Evolutionary conservation across 1,140 invertebrate species (phyloP).

Genomic region (Anthonomus grandis): DNA sequence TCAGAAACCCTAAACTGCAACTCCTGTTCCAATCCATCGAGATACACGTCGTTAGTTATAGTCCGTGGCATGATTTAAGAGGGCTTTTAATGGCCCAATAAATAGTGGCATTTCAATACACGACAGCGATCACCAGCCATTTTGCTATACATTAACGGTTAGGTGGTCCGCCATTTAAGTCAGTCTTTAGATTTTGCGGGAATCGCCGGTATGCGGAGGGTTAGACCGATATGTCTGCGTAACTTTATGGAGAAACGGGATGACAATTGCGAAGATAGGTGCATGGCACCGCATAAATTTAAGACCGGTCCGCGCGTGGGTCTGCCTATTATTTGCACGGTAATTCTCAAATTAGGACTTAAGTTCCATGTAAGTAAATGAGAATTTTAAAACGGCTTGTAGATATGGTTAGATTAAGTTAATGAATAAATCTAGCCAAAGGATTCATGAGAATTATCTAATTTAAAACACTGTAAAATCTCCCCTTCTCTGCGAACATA

Average conservation of each 20-base stretch:
- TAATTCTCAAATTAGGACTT: too few relatives aligned
- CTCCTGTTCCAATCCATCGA: slow-evolving; percentile 18
- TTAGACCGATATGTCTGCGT: slow-evolving; percentile 9
- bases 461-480: too few relatives aligned
- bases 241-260: not conserved
- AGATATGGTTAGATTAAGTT: too few relatives aligned
- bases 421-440: too few relatives aligned
- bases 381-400: too few relatives aligned
- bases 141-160: slow-evolving; percentile 24
- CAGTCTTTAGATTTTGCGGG: slow-evolving; percentile 42
- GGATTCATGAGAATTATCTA: too few relatives aligned
- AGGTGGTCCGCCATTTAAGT: slow-evolving; percentile 20
- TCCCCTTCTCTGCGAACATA: too few relatives aligned
- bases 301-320: too few relatives aligned
- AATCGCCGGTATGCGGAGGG: slow-evolving; percentile 26
- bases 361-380: too few relatives aligned
- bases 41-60: slow-evolving; percentile 46
- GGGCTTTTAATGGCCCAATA: slow-evolving; percentile 47
- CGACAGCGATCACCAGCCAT: slow-evolving; percentile 45
- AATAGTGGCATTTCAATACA: slow-evolving; percentile 48
- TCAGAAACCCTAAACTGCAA: slow-evolving; percentile 11
- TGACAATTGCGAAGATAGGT: slow-evolving; percentile 14
- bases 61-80: slow-evolving; percentile 46
- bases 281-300: too few relatives aligned
- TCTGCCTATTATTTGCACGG: too few relatives aligned